Percentiles rank a stretch among this genome's conserved stretches.
Conservation (phyloP, 35 echinoderm and acorn worm species). For the Ophiothrix spiculata region DNA sequence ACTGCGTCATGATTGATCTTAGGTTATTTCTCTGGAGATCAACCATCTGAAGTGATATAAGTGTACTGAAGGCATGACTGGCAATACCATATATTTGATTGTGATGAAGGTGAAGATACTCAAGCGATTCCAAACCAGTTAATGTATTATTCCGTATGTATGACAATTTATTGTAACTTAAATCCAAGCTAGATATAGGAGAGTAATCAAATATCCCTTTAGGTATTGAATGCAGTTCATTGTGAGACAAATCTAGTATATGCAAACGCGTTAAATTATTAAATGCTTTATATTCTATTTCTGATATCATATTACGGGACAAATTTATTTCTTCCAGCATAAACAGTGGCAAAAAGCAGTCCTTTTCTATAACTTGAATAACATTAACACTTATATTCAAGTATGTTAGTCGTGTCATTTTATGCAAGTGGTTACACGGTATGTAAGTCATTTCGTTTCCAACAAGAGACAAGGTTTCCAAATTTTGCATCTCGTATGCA, state of each 20-base stretch:
- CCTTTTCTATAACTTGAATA: slow-evolving; percentile 24
- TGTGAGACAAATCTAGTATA: slow-evolving; percentile 20
- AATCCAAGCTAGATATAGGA: not conserved
- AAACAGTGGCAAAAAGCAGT: slow-evolving; percentile 24
- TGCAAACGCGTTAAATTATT: slow-evolving; percentile 1
- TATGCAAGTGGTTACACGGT: slow-evolving; percentile 24
- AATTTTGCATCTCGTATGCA: not conserved
- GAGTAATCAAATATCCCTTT: not conserved
- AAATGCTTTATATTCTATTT: slow-evolving; percentile 20
- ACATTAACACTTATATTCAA: slow-evolving; percentile 43
- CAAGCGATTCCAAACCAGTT: not conserved
- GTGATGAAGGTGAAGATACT: not conserved
- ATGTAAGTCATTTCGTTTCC: slow-evolving; percentile 20
- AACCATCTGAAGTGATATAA: not conserved
- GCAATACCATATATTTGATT: slow-evolving; percentile 18
- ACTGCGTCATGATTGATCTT: not conserved
- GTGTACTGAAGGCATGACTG: slow-evolving; percentile 1
- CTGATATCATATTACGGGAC: slow-evolving; percentile 18
- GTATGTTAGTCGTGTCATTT: slow-evolving; percentile 10
- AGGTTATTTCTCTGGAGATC: slow-evolving; percentile 36
- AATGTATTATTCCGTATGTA: slow-evolving; percentile 22
- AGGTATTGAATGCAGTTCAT: slow-evolving; percentile 4
- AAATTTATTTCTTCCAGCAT: slow-evolving; percentile 16
- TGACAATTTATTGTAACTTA: slow-evolving; percentile 22
- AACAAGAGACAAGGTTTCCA: slow-evolving; percentile 10